Base-by-base conservation (phyloP, 2,888 invertebrate genomes). In the Ptilodon capucinus region DNA sequence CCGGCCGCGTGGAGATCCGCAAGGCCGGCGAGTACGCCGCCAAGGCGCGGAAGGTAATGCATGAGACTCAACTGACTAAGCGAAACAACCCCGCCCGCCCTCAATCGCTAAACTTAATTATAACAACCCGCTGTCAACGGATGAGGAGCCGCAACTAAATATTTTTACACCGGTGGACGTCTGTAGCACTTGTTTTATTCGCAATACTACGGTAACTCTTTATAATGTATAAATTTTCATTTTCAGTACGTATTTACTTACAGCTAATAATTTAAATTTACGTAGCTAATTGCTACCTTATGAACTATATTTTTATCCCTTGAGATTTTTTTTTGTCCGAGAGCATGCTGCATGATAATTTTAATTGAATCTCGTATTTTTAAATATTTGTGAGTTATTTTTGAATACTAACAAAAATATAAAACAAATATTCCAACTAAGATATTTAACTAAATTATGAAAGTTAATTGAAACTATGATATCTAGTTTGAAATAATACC, bases 31-130 rank as follows among this genome's bases (percentile, higher is more conserved):
- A 94, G 76, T 98, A 97, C 92, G 95, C 95, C 86, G 93, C 93
- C 83, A 97, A 97, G 92, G 97, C 98, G 68, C 93, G 97, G 91
- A 95, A 97, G 96, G 97, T 97, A 95, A 86, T 59, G 53, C 56
- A 50, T 44, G 42, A 41, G 43, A 36, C 32, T 52, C 39, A 40
- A 45, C 46, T 48, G 44, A 46, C 51, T 40, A 36, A 46, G 50
- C 42, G 51, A 17, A 5, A 14, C 34, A 5, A 14, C 13, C 48
- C 46, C 35, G 19, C 16, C 55, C 51, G 44, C 19, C 42, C 44
- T 42, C 64, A 50, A 32, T 61, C 48, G 54, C 62, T 54, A 48
- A 28, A 28, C 28, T n/a, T n/a, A n/a, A 63, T 58, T 40, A 43
- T 38, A 30, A 51, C 44, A 44, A 25, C 23, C 35, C 51, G 36